Conservation (phyloP, 2,113 vertebrate genomes). For the Dipodomys ordii region DNA sequence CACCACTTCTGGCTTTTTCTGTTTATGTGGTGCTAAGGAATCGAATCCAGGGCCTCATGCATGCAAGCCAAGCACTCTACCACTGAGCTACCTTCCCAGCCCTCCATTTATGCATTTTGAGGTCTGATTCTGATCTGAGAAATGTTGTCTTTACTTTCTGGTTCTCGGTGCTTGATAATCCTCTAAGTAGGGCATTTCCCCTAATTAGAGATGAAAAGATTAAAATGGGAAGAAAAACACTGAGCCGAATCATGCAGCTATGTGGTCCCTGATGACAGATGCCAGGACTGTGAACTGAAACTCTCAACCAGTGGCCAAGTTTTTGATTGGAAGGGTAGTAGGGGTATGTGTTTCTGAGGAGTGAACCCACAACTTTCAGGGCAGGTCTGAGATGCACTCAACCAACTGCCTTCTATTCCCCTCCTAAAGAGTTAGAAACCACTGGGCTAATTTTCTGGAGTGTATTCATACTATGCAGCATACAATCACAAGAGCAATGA, state of each 20-base stretch:
- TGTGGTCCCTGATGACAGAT: neutral
- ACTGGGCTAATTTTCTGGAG: neutral
- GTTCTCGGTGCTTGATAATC: neutral
- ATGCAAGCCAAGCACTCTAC: no score
- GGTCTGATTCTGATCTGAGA: neutral
- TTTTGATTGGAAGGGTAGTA: no score
- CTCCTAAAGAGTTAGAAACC: neutral
- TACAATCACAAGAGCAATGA: neutral
- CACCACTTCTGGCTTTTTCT: no score
- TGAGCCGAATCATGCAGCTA: neutral
- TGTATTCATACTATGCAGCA: neutral
- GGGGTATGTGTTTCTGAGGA: neutral
- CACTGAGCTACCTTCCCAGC: no score
- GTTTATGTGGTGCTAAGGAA: no score
- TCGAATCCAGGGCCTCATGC: no score
- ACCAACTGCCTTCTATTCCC: neutral
- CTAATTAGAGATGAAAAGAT: neutral
- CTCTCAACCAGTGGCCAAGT: no score
- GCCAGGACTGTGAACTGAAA: neutral
- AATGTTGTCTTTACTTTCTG: neutral
- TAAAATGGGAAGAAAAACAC: neutral
- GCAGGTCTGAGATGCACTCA: neutral
- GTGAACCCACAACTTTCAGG: neutral
- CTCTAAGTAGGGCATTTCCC: neutral
- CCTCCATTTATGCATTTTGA: neutral